Conservation (phyloP, 2,113 vertebrate genomes). For the Podilymbus podiceps region DNA sequence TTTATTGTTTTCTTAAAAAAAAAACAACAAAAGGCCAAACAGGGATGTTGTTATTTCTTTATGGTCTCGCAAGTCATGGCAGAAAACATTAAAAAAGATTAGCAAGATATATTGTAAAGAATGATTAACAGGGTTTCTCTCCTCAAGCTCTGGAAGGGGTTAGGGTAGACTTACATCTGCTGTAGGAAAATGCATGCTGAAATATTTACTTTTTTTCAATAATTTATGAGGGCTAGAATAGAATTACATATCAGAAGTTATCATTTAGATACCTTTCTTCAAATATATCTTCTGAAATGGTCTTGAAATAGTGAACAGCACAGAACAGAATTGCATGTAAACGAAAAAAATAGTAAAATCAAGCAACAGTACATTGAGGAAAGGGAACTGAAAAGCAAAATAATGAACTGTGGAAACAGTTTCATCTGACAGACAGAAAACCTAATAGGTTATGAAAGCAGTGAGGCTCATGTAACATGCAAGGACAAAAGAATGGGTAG, state of each 20-base stretch:
- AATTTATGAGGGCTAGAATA: neutral
- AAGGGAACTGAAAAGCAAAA: neutral
- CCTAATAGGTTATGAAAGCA: neutral
- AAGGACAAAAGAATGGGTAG: neutral
- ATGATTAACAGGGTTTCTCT: neutral
- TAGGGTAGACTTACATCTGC: fast-evolving
- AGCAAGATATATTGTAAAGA: neutral
- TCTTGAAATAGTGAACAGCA: neutral
- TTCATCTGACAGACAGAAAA: neutral
- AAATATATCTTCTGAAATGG: neutral
- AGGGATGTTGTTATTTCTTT: neutral
- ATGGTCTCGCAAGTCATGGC: neutral
- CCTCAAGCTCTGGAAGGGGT: neutral
- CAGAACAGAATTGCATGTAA: neutral
- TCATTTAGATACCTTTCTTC: neutral
- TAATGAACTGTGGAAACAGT: neutral
- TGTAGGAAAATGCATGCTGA: neutral
- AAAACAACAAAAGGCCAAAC: neutral
- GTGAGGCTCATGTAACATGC: neutral
- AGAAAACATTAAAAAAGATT: neutral
- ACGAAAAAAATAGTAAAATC: neutral
- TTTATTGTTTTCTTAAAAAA: neutral
- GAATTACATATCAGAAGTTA: neutral
- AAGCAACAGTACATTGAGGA: neutral
- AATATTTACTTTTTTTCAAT: conserved; percentile 1